Percentiles rank a stretch among this genome's conserved stretches.
Evolutionary conservation across 2,113 vertebrate genomes (phyloP).

Genomic region (Hystrix cristata): DNA sequence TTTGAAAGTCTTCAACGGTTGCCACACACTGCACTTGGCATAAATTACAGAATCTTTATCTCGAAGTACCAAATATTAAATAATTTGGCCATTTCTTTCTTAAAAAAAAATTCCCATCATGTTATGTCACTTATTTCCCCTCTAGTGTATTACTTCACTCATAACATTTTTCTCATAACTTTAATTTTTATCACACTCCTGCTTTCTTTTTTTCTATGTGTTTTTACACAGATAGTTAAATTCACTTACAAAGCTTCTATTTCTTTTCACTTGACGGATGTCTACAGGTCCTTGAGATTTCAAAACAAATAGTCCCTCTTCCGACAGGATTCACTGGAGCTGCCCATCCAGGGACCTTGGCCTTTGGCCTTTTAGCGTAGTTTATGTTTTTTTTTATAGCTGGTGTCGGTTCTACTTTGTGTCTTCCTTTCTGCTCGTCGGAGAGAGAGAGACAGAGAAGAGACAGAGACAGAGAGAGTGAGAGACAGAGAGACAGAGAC

Average conservation of each 20-base stretch:
- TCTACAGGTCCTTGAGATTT: background rate
- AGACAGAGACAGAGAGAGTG: too few species aligned
- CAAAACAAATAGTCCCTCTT: background rate
- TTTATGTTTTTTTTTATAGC: background rate
- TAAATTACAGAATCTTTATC: conserved; percentile 47
- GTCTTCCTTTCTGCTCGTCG: background rate
- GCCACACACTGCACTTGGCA: background rate
- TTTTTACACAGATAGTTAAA: background rate
- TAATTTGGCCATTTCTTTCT: background rate
- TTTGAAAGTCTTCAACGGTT: background rate
- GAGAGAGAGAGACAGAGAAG: too few species aligned
- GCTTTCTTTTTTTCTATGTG: background rate
- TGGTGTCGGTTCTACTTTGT: background rate
- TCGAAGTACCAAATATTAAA: conserved; percentile 45
- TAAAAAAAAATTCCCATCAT: background rate
- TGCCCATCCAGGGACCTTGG: too few species aligned
- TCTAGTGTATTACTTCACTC: background rate
- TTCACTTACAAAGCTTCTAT: background rate
- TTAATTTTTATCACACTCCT: conserved; percentile 15
- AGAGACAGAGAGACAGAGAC: too few species aligned
- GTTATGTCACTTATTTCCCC: background rate
- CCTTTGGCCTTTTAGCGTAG: background rate
- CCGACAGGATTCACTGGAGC: background rate
- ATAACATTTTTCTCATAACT: background rate
- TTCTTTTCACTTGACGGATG: background rate